Conservation (phyloP, 2,888 invertebrate species). For the Pachycephus smyrnensis region DNA sequence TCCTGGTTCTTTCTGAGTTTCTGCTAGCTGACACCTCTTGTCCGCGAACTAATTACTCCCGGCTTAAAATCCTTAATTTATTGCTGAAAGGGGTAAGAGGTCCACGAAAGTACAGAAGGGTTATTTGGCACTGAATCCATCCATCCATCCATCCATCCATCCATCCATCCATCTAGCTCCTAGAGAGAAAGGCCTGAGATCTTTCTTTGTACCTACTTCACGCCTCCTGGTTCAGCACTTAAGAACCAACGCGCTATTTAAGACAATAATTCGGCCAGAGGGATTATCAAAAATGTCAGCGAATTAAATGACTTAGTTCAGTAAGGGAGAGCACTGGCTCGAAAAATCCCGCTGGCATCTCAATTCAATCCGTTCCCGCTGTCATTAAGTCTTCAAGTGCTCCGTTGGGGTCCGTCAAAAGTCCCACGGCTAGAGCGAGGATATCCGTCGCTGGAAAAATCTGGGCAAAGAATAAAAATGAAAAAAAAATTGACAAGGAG, state of each 20-base stretch:
- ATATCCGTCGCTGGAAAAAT: too few species aligned
- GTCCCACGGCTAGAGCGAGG: too few species aligned
- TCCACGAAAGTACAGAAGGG: too few species aligned
- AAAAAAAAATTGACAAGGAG: too few species aligned
- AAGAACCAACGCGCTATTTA: slow-evolving; percentile 21
- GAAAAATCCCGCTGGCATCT: too few species aligned
- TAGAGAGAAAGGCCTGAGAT: not conserved
- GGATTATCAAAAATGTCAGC: slow-evolving; percentile 26
- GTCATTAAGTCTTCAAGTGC: too few species aligned
- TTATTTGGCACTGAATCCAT: not conserved
- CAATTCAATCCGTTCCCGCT: too few species aligned
- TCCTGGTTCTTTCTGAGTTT: slow-evolving; percentile 15
- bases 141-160: slow-evolving; percentile 14
- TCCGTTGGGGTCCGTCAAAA: too few species aligned
- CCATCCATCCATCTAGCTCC: slow-evolving; percentile 10
- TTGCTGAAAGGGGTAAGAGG: slow-evolving; percentile 38
- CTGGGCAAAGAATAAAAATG: too few species aligned
- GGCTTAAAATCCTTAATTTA: slow-evolving; percentile 50
- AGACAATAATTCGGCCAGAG: slow-evolving; percentile 23
- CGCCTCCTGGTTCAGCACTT: slow-evolving; percentile 18
- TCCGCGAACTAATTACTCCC: slow-evolving; percentile 45
- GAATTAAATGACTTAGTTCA: slow-evolving; percentile 17
- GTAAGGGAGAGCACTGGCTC: too few species aligned
- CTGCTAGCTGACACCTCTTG: slow-evolving; percentile 17
- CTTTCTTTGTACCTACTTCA: slow-evolving; percentile 22